Evolutionary conservation across 2,888 invertebrate species (phyloP).

Genomic region (Eupithecia subfuscata): DNA sequence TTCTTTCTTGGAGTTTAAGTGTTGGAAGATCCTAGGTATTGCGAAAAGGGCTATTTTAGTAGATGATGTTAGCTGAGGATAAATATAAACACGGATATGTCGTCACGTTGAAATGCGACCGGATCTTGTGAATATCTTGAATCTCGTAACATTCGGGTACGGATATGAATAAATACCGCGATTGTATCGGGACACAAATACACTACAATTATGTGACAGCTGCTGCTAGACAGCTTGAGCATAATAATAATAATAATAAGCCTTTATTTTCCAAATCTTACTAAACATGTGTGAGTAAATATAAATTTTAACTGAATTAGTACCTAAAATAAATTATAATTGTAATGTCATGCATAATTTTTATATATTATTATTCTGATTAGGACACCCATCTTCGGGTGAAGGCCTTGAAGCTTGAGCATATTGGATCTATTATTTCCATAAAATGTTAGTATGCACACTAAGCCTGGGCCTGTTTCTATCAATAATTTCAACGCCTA

Average conservation of each 20-base stretch:
- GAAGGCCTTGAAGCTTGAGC: too few species aligned
- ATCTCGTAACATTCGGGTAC: slow-evolving; percentile 24
- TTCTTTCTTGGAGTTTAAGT: not conserved
- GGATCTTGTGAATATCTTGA: slow-evolving; percentile 12
- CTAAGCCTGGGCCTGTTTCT: not conserved
- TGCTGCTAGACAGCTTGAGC: slow-evolving; percentile 2
- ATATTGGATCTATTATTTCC: not conserved
- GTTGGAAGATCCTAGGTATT: not conserved
- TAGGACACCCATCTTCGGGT: too few species aligned
- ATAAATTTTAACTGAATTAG: too few species aligned
- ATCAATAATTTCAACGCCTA: not conserved
- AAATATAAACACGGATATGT: slow-evolving; percentile 22
- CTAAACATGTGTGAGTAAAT: too few species aligned
- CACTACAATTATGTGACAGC: slow-evolving; percentile 21
- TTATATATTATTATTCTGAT: too few species aligned
- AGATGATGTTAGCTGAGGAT: not conserved
- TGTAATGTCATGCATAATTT: too few species aligned
- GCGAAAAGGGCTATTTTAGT: not conserved
- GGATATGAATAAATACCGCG: slow-evolving; percentile 31
- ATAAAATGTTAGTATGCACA: not conserved
- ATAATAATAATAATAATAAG: too few species aligned
- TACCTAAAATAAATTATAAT: too few species aligned
- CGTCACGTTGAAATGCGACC: slow-evolving; percentile 27
- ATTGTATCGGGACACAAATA: slow-evolving; percentile 24
- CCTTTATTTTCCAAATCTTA: too few species aligned